A percentile compares a stretch with the other conserved stretches of the same genome.
Evolutionary conservation across 2,888 invertebrate species (phyloP).

Genomic region (Orchesellides sinensis): DNA sequence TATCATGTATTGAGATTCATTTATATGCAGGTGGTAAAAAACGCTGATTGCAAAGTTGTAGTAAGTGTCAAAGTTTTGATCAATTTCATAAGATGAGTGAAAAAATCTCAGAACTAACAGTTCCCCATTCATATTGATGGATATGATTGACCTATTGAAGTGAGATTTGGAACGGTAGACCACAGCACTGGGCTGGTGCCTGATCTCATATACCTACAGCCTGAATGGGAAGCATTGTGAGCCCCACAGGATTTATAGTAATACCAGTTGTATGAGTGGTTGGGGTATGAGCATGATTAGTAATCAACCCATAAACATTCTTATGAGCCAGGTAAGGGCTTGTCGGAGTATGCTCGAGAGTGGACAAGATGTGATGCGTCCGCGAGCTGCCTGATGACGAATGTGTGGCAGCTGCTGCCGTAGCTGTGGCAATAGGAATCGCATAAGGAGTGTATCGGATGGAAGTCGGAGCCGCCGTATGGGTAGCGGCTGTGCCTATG

Average conservation of each 20-base stretch:
- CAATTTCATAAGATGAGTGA: too few relatives aligned
- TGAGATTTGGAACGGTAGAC: slow-evolving; percentile 64
- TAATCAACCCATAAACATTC: slow-evolving; percentile 75
- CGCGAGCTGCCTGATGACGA: slow-evolving; percentile 79
- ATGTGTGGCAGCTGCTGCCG: slow-evolving; percentile 78
- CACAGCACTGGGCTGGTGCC: slow-evolving; percentile 53
- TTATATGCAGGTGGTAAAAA: too few relatives aligned
- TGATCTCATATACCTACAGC: slow-evolving; percentile 74
- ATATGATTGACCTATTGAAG: slow-evolving; percentile 31
- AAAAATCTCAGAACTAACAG: background rate
- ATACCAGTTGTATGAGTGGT: slow-evolving; percentile 72
- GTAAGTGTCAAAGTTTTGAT: too few relatives aligned
- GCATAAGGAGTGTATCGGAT: slow-evolving; percentile 75
- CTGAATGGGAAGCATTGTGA: slow-evolving; percentile 75
- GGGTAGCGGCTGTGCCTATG: slow-evolving; percentile 75
- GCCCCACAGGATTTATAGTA: slow-evolving; percentile 75
- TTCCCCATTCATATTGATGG: background rate
- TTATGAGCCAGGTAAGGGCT: slow-evolving; percentile 74
- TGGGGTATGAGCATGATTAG: slow-evolving; percentile 69
- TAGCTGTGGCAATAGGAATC: slow-evolving; percentile 76
- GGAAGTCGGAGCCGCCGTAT: slow-evolving; percentile 75
- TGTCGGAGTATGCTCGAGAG: slow-evolving; percentile 77
- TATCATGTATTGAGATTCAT: too few relatives aligned
- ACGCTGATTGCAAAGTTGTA: too few relatives aligned
- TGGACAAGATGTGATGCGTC: slow-evolving; percentile 82